phyloP scores from a whole-genome alignment of 1,140 invertebrate species.

The Hesperophylax magnus region DNA sequence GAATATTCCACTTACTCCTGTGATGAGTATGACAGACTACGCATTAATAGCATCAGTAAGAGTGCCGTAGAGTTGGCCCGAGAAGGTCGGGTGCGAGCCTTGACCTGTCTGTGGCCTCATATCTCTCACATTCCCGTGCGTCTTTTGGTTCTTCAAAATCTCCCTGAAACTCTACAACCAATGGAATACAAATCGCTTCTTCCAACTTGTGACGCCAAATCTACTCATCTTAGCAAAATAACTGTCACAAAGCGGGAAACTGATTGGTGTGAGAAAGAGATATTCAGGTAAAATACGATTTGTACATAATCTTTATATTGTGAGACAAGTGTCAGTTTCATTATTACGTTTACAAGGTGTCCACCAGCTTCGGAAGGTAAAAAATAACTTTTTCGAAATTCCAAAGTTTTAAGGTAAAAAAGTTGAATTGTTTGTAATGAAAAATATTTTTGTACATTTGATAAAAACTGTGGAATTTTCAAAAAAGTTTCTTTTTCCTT shows the following conservation, averaged over 20 bases:
- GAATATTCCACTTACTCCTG: slow-evolving; percentile 71
- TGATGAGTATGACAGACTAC: slow-evolving; percentile 70
- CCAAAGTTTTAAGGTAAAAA: too few relatives aligned
- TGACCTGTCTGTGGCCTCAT: slow-evolving; percentile 78
- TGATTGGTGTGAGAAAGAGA: slow-evolving; percentile 78
- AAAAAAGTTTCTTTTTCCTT: too few relatives aligned
- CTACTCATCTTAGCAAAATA: slow-evolving; percentile 69
- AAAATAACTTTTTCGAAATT: too few relatives aligned
- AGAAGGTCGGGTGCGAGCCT: slow-evolving; percentile 77
- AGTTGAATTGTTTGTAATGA: too few relatives aligned
- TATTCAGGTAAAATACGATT: slow-evolving; percentile 66
- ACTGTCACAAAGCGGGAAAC: slow-evolving; percentile 70
- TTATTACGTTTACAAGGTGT: too few relatives aligned
- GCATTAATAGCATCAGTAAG: slow-evolving; percentile 65
- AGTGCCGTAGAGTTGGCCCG: slow-evolving; percentile 74
- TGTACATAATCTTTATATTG: too few relatives aligned
- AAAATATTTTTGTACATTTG: too few relatives aligned
- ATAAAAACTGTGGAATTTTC: too few relatives aligned
- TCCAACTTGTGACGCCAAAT: slow-evolving; percentile 72
- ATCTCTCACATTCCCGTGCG: slow-evolving; percentile 76
- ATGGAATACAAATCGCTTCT: slow-evolving; percentile 77
- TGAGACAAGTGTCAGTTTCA: not conserved
- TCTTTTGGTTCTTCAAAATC: slow-evolving; percentile 79
- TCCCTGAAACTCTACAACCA: slow-evolving; percentile 84
- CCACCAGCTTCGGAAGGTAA: too few relatives aligned